Percentiles rank a stretch among this genome's conserved stretches.
These are phyloP conservation scores for Amphiprion clarkii DNA, from an alignment of 2,797 vertebrate species.

Conservation along the genomic window DNA sequence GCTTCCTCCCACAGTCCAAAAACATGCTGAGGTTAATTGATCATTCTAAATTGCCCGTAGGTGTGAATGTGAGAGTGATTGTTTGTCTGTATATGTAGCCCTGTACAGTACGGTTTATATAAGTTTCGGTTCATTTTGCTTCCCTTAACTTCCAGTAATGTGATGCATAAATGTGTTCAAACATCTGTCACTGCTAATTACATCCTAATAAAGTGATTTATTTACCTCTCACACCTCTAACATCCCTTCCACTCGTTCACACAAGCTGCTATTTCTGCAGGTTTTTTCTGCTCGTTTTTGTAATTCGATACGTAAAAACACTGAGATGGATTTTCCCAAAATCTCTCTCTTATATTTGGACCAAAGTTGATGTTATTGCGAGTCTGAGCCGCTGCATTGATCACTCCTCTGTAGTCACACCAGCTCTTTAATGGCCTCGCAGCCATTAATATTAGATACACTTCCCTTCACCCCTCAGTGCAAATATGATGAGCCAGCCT, in stretches of 20 bases:
- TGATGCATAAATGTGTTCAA: neutral
- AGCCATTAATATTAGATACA: constrained; percentile 88
- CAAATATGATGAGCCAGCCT: constrained; percentile 81
- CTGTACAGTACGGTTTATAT: too few relatives aligned
- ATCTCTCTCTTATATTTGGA: constrained; percentile 20
- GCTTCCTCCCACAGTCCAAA: too few relatives aligned
- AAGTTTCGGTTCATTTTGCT: too few relatives aligned
- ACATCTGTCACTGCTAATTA: neutral
- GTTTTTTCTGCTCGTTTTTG: neutral
- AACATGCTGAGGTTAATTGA: too few relatives aligned
- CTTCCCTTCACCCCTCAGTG: constrained; percentile 76
- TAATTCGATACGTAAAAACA: constrained; percentile 1
- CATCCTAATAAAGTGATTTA: too few relatives aligned
- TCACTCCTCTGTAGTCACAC: constrained; percentile 76
- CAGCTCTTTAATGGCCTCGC: constrained; percentile 81
- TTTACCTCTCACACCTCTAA: too few relatives aligned
- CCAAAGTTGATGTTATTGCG: constrained; percentile 62
- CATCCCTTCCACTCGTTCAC: neutral
- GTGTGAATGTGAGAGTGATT: too few relatives aligned
- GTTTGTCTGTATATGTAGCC: too few relatives aligned
- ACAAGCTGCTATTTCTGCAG: constrained; percentile 16
- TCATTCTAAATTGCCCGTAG: too few relatives aligned
- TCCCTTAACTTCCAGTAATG: too few relatives aligned
- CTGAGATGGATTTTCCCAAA: neutral
- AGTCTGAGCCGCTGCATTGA: constrained; percentile 57